Evolutionary conservation across 2,888 invertebrate genomes (phyloP).

Genomic region (Eumerus sabulonum): DNA sequence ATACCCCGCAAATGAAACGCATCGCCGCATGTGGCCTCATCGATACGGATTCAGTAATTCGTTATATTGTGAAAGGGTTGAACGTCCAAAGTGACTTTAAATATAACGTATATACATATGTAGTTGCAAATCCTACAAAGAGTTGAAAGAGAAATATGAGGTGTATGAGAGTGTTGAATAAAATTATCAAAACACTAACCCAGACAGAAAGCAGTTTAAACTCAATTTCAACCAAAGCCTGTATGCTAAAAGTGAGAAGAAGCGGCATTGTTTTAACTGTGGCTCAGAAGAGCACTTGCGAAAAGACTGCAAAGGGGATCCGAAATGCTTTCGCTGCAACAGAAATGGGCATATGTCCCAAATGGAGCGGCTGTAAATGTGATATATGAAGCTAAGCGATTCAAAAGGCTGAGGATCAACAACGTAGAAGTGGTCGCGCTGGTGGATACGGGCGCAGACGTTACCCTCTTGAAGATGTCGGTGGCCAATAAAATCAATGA

Average conservation of each 20-base stretch:
- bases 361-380: conserved; percentile 16
- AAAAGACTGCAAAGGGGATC: conserved; percentile 8
- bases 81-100: conserved; percentile 12
- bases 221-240: conserved; percentile 13
- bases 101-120: conserved; percentile 10
- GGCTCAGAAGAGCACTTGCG: conserved; percentile 8
- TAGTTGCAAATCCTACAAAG: conserved; percentile 17
- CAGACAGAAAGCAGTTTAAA: conserved; percentile 13
- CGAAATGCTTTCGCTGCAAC: conserved; percentile 13
- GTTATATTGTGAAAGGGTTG: conserved; percentile 19
- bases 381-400: conserved; percentile 8
- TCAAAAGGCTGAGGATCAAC: conserved; percentile 12
- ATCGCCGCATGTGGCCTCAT: conserved; percentile 15
- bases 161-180: conserved; percentile 25
- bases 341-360: conserved; percentile 20
- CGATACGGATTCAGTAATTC: conserved; percentile 25
- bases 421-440: conserved; percentile 24
- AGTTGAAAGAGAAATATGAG: conserved; percentile 9
- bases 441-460: conserved; percentile 20
- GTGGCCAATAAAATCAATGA: conserved; percentile 8
- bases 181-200: not conserved
- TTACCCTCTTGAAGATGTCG: conserved; percentile 11
- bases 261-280: conserved; percentile 23
- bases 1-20: conserved; percentile 19
- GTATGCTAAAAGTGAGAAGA: conserved; percentile 13